These are phyloP conservation scores for Heterocephalus glaber DNA, from an alignment of 2,113 vertebrate species.

Conservation along the genomic window DNA sequence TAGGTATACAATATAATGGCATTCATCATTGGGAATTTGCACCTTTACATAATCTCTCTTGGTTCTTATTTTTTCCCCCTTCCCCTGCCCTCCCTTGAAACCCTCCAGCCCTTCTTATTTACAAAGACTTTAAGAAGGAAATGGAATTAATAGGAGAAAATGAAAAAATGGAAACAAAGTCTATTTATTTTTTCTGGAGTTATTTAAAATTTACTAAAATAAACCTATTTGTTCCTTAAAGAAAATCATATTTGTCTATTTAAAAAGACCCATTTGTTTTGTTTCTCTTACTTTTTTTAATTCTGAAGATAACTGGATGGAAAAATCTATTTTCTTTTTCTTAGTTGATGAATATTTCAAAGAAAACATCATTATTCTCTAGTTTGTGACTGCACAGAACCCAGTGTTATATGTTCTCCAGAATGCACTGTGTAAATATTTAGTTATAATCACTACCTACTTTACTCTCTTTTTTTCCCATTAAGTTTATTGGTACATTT, in stretches of 20 bases:
- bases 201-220: conserved; percentile 21
- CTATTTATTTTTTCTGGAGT: conserved; percentile 13
- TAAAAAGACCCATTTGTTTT: background rate
- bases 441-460: background rate
- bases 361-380: background rate
- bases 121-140: no score
- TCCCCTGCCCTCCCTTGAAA: no score
- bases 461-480: no score
- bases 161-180: no score
- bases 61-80: no score
- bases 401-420: background rate
- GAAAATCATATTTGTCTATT: background rate
- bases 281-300: conserved; percentile 29
- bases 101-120: no score
- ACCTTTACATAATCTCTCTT: no score
- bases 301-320: background rate
- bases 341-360: conserved; percentile 1
- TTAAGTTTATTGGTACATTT: no score
- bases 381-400: background rate
- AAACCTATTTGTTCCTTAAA: conserved; percentile 22
- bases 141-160: no score
- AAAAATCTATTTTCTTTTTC: conserved; percentile 22
- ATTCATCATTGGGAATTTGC: no score
- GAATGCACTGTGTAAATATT: background rate
- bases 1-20: no score